Base-by-base conservation (phyloP, 1,140 invertebrate species). In the Pogonognathellus flavescens region DNA sequence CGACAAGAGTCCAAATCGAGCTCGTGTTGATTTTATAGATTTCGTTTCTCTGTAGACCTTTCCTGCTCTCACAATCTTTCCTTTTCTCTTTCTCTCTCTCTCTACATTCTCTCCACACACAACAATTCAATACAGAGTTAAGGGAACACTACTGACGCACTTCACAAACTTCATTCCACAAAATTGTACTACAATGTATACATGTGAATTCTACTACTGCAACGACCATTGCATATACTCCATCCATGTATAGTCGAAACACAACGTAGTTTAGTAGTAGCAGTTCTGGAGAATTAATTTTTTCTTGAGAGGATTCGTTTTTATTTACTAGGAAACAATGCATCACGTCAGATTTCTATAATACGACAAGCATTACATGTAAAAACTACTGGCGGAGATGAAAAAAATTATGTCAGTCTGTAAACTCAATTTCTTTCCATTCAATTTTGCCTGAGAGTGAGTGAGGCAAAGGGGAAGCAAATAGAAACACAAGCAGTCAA, bases 21-120 rank as follows among this genome's bases (percentile, higher is more conserved):
- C 70, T 76, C 70, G 41, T 76, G 70, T 76, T 76, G 70, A 76
- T 76, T 76, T 76, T 76, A 76, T 76, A 50, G 70, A 76, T 66
- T 66, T 66, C 22, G 20, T 66, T 20, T 66, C 14, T 66, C 62
- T 25, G 20, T 25, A 66, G 14, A 25, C 13, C 62, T 66, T 60
- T 20, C 59, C 62, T 55, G 1, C 31, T 41, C 31, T 41, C 31
- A 41, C 31, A 41, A 41, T 41, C 31, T 41, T 41, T 41, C 31
- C 31, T 16, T 66, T 66, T 66, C 62, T 66, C 25, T 25, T 66
- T 20, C 20, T 66, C 18, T 66, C 20, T 13, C 22, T 66, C 25
- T 25, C 25, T 66, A 20, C 20, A 1, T 11, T 60, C 22, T 1
- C 55, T 18, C 13, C 55, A 59, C 60, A 22, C 60, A 9, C 10